These are phyloP conservation scores for Graphium colonna DNA, from an alignment of 2,888 invertebrate genomes.

Conservation along the genomic window DNA sequence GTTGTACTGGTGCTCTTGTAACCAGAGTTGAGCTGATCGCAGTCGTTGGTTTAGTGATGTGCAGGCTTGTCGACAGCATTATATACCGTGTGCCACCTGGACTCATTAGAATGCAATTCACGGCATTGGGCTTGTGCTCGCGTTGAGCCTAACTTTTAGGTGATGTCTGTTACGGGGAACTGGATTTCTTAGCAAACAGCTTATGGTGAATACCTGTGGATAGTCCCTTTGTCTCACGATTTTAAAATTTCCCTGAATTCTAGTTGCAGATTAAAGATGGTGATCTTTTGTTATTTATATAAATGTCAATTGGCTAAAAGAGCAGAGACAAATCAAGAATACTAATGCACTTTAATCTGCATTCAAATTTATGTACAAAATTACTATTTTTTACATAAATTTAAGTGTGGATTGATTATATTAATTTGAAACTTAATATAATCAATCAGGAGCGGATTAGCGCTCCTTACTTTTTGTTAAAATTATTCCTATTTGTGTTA, in stretches of 20 bases:
- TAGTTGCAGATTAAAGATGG: neutral
- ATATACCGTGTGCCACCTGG: constrained; percentile 61
- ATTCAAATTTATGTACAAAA: no score
- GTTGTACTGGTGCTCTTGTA: no score
- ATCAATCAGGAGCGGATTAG: no score
- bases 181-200: constrained; percentile 50
- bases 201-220: constrained; percentile 53
- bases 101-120: constrained; percentile 67
- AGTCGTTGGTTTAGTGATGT: constrained; percentile 52
- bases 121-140: constrained; percentile 49
- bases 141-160: constrained; percentile 49
- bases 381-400: no score
- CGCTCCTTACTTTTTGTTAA: no score
- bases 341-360: no score
- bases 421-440: no score
- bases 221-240: no score
- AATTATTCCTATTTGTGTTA: no score
- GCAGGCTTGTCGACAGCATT: constrained; percentile 45
- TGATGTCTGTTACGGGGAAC: constrained; percentile 61
- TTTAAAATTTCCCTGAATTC: no score
- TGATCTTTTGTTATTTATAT: neutral
- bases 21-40: constrained; percentile 31
- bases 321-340: neutral
- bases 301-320: neutral
- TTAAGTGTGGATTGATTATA: no score